Evolutionary conservation across 1,140 invertebrate genomes (phyloP).

Genomic region (Hyles euphorbiae): DNA sequence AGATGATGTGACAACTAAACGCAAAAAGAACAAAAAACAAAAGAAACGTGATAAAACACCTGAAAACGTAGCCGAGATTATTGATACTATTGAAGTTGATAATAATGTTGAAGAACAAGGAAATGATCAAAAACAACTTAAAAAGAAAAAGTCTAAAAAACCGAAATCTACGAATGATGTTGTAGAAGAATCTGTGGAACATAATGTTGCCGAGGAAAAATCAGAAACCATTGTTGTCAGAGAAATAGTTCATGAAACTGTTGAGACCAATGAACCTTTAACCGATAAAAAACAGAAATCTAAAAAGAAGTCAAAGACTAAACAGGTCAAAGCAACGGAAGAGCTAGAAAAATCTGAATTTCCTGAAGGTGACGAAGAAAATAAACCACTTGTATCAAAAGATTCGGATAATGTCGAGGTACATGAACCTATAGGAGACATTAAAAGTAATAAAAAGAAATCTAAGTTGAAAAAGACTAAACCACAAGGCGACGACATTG

Average conservation of each 20-base stretch:
- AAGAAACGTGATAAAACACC: constrained; percentile 28
- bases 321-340: constrained; percentile 10
- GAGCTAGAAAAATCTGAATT: not conserved
- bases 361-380: too few relatives aligned
- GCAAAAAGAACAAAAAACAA: constrained; percentile 34
- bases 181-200: too few relatives aligned
- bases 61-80: constrained; percentile 12
- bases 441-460: constrained; percentile 71
- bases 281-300: not conserved
- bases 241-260: not conserved
- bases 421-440: constrained; percentile 14
- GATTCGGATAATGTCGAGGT: constrained; percentile 27
- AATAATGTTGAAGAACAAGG: constrained; percentile 14
- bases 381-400: too few relatives aligned
- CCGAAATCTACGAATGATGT: too few relatives aligned
- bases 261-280: not conserved
- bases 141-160: constrained; percentile 1
- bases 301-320: constrained; percentile 19
- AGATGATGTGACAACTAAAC: constrained; percentile 12
- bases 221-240: not conserved
- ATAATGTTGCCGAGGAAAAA: too few relatives aligned
- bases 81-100: constrained; percentile 1
- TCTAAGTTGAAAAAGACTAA: constrained; percentile 48
- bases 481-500: constrained; percentile 76
- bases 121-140: constrained; percentile 15